phyloP scores from a whole-genome alignment of 64 coral and sea anemone species.

The Montipora foliosa region DNA sequence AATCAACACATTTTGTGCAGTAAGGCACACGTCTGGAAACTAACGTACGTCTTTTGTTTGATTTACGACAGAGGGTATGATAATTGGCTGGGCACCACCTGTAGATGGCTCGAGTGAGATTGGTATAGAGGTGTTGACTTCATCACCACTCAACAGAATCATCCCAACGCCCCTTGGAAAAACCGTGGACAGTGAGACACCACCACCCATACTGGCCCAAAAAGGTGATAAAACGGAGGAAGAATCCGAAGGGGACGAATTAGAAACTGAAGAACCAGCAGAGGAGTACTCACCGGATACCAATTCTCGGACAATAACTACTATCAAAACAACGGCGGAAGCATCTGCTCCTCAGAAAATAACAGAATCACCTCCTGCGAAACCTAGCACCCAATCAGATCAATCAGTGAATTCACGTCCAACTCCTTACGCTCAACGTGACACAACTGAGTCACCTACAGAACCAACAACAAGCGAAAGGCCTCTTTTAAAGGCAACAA shows the following conservation, averaged over 20 bases:
- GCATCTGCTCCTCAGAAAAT: background rate
- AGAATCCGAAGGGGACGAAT: background rate
- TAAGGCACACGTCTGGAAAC: background rate
- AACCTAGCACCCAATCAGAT: background rate
- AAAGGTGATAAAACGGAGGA: background rate
- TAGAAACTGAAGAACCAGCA: background rate
- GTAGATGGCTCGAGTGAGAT: background rate
- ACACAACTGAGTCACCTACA: background rate
- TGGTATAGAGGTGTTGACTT: background rate
- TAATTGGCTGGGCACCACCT: conserved; percentile 16
- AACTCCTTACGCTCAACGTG: background rate
- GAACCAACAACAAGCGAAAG: background rate
- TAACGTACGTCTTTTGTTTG: background rate
- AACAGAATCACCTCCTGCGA: background rate
- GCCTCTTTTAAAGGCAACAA: background rate
- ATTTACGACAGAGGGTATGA: conserved; percentile 6
- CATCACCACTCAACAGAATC: conserved; percentile 1
- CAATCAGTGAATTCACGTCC: no score
- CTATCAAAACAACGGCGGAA: background rate
- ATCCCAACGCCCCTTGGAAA: conserved; percentile 17
- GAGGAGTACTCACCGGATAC: background rate
- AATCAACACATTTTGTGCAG: no score
- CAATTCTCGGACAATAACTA: background rate
- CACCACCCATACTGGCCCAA: conserved; percentile 17
- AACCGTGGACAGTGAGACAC: conserved; percentile 1